A percentile compares a stretch with the other conserved stretches of the same genome.
These are phyloP conservation scores for Sphecodes monilicornis DNA, from an alignment of 2,888 invertebrate genomes.

Conservation along the genomic window DNA sequence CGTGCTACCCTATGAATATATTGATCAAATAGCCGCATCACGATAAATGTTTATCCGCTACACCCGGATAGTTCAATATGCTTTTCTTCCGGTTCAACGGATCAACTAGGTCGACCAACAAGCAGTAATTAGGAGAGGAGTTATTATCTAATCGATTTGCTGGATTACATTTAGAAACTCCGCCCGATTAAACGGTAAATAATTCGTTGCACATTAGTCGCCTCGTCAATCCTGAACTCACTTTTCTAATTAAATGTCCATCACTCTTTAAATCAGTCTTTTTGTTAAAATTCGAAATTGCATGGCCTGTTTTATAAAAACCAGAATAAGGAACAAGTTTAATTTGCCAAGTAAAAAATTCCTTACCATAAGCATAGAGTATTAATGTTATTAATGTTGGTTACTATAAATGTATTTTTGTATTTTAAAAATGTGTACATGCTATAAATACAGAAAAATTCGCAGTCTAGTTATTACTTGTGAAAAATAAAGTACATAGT, in stretches of 20 bases:
- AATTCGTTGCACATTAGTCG: background rate
- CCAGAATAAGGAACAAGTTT: too few species aligned
- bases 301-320: too few species aligned
- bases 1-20: background rate
- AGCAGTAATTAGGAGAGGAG: slow-evolving; percentile 29
- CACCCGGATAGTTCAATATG: background rate
- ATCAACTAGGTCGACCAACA: slow-evolving; percentile 1
- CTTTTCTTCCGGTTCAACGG: slow-evolving; percentile 24
- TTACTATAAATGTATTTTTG: too few species aligned
- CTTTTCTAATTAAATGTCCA: background rate
- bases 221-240: background rate
- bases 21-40: background rate
- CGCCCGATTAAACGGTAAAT: background rate
- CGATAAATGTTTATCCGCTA: slow-evolving; percentile 18
- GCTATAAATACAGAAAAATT: too few species aligned
- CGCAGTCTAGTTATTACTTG: too few species aligned
- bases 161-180: slow-evolving; percentile 9
- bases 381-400: too few species aligned
- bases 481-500: background rate
- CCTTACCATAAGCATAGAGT: too few species aligned
- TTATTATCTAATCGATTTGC: slow-evolving; percentile 36
- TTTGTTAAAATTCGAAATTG: too few species aligned
- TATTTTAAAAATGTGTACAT: too few species aligned
- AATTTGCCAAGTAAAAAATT: too few species aligned
- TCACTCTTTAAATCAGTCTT: too few species aligned